Conservation (phyloP, 2,888 invertebrate genomes). For the Chrysolina haemoptera region DNA sequence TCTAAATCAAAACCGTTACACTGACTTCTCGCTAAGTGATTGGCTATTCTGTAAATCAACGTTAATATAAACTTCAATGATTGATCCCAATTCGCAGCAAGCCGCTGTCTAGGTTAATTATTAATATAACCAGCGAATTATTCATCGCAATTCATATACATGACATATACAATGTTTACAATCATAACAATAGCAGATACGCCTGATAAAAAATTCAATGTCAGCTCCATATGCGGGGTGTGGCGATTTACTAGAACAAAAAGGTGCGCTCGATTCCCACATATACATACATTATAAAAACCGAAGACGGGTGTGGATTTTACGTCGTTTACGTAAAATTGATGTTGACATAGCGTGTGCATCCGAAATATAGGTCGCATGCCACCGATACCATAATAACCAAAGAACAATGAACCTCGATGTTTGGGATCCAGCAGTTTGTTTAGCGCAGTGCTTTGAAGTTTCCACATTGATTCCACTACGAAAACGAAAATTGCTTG, state of each 20-base stretch:
- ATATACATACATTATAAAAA: conserved; percentile 25
- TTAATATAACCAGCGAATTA: not conserved
- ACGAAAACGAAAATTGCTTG: too few relatives aligned
- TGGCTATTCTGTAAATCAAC: not conserved
- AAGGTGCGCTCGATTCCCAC: conserved; percentile 11
- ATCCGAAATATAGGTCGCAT: conserved; percentile 23
- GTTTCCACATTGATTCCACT: too few relatives aligned
- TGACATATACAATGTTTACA: conserved; percentile 12
- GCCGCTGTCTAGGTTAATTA: not conserved
- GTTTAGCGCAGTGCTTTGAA: not conserved
- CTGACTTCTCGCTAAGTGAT: not conserved
- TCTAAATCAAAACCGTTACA: too few relatives aligned
- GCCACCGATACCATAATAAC: conserved; percentile 15
- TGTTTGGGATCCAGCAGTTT: conserved; percentile 1
- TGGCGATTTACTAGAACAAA: conserved; percentile 16
- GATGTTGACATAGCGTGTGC: conserved; percentile 30
- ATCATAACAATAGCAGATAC: conserved; percentile 8
- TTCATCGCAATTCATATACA: conserved; percentile 18
- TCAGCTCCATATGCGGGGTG: conserved; percentile 15
- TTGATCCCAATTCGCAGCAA: not conserved
- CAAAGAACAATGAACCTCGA: conserved; percentile 18
- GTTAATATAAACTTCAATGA: too few relatives aligned
- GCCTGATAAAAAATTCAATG: conserved; percentile 3
- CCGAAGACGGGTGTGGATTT: conserved; percentile 26
- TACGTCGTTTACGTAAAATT: conserved; percentile 21